A percentile compares a stretch with the other conserved stretches of the same genome.
Evolutionary conservation across 2,797 vertebrate genomes (phyloP).

Genomic region (Phoeniculus purpureus): DNA sequence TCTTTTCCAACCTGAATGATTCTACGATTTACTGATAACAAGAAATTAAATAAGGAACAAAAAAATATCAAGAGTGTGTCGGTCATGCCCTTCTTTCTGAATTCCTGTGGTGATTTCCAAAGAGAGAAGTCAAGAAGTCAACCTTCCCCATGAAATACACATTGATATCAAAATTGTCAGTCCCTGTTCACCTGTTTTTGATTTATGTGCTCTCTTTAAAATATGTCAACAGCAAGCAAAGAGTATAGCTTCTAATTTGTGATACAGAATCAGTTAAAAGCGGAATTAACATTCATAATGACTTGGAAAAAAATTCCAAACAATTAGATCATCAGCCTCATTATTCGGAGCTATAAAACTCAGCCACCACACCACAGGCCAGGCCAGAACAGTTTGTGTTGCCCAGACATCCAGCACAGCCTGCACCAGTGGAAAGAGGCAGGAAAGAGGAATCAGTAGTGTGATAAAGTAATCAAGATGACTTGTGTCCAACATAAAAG

Average conservation of each 20-base stretch:
- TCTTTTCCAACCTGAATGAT: too few relatives aligned
- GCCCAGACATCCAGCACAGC: background rate
- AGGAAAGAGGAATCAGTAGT: background rate
- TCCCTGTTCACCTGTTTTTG: background rate
- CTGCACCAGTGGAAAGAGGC: background rate
- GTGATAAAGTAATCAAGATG: background rate
- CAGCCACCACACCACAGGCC: background rate
- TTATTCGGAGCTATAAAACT: background rate
- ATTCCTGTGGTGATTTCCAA: background rate
- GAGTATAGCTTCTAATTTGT: background rate
- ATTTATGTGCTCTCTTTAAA: accelerated
- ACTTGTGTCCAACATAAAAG: background rate
- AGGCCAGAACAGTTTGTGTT: accelerated
- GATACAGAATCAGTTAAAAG: background rate
- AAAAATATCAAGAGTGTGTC: background rate
- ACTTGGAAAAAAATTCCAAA: background rate
- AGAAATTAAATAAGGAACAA: background rate
- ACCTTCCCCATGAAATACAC: background rate
- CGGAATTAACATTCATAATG: background rate
- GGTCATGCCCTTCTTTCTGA: background rate
- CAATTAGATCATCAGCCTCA: background rate
- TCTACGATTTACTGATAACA: background rate
- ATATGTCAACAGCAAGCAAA: background rate
- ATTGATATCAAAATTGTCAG: background rate
- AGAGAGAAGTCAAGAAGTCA: background rate